Percentiles rank a stretch among this genome's conserved stretches.
Conservation (phyloP, 2,797 vertebrate species). For the Siniperca obscura region DNA sequence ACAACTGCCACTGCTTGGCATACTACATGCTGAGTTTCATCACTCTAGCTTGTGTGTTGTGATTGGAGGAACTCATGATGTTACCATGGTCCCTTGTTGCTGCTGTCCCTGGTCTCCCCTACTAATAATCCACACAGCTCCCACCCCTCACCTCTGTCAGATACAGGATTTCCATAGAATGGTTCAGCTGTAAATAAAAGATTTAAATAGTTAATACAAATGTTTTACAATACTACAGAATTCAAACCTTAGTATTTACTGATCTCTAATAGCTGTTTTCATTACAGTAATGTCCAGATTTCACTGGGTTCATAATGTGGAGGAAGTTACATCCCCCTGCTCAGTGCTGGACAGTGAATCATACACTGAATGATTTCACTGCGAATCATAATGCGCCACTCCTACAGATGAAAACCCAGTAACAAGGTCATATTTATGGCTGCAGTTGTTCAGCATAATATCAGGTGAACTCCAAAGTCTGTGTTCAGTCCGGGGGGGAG, state of each 20-base stretch:
- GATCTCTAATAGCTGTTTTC: background rate
- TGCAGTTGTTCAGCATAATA: background rate
- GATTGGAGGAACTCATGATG: constrained; percentile 28
- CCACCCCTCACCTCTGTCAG: background rate
- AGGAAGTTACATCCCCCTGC: constrained; percentile 1
- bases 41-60: background rate
- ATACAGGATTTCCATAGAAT: background rate
- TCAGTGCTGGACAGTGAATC: constrained; percentile 35
- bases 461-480: constrained; percentile 45
- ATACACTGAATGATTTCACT: constrained; percentile 26
- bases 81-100: constrained; percentile 11
- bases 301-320: background rate
- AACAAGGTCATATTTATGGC: background rate
- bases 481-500: background rate
- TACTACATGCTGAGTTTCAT: background rate
- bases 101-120: background rate
- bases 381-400: constrained; percentile 4
- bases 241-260: background rate
- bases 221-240: background rate
- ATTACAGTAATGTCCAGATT: constrained; percentile 1
- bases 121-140: background rate
- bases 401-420: constrained; percentile 12
- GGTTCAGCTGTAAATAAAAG: background rate
- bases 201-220: background rate
- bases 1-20: background rate